Conservation (phyloP, 2,888 invertebrate species). For the Cerceris rybyensis region DNA sequence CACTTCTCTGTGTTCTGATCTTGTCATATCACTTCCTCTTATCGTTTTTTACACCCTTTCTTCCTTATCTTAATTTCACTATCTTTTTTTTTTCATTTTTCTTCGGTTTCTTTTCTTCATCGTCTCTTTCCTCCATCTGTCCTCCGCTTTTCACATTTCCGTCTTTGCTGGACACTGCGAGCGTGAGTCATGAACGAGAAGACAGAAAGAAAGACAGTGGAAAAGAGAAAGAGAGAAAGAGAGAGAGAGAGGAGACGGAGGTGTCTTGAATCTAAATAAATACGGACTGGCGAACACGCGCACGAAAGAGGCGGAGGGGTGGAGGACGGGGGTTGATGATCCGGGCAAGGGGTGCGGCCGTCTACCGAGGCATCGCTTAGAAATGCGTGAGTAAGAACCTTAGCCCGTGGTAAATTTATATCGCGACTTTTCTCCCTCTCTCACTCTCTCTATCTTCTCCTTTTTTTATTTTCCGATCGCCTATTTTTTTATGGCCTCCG, state of each 20-base stretch:
- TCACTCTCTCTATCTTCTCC: too few species aligned
- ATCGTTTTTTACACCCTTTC: conserved; percentile 38
- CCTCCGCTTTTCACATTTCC: too few species aligned
- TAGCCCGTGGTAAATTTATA: conserved; percentile 69
- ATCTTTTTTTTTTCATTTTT: conserved; percentile 31
- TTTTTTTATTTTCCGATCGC: too few species aligned
- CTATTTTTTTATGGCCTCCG: too few species aligned
- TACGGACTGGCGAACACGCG: conserved; percentile 50
- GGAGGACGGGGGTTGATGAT: conserved; percentile 1
- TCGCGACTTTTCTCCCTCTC: conserved; percentile 29
- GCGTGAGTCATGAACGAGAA: neutral
- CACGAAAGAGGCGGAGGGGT: conserved; percentile 5
- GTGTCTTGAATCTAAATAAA: conserved; percentile 72
- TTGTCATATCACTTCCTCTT: too few species aligned
- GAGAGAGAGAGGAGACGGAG: conserved; percentile 25
- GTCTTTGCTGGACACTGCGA: too few species aligned
- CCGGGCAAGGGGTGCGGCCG: conserved; percentile 53
- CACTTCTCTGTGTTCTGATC: too few species aligned
- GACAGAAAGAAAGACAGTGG: too few species aligned
- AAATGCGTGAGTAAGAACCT: conserved; percentile 73
- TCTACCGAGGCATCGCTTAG: conserved; percentile 72
- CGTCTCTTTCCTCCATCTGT: too few species aligned
- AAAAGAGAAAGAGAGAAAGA: conserved; percentile 5
- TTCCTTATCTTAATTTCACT: conserved; percentile 25
- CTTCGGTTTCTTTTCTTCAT: too few species aligned